A percentile compares a stretch with the other conserved stretches of the same genome.
phyloP scores from a whole-genome alignment of 2,113 vertebrate genomes.

The Struthidea cinerea region DNA sequence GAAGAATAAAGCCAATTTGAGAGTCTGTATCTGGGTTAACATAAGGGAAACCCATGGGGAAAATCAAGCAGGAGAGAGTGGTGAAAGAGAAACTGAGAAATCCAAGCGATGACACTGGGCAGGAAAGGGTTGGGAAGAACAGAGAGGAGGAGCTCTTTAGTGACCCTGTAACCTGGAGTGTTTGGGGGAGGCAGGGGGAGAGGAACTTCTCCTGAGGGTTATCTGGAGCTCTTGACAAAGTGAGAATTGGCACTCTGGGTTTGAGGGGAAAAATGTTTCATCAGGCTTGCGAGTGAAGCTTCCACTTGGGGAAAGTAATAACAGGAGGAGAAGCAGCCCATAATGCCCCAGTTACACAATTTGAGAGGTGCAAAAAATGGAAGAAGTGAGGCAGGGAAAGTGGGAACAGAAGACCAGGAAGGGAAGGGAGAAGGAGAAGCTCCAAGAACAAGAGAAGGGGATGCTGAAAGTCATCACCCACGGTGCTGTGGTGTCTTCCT shows the following conservation, averaged over 20 bases:
- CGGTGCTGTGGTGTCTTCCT: neutral
- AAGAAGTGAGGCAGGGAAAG: neutral
- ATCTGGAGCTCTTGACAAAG: conserved; percentile 43
- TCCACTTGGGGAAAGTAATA: conserved; percentile 15
- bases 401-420: neutral
- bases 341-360: conserved; percentile 30
- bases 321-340: conserved; percentile 8
- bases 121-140: neutral
- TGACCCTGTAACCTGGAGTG: neutral
- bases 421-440: neutral
- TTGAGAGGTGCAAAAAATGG: conserved; percentile 50
- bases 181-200: neutral
- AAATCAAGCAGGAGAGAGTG: neutral
- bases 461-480: neutral
- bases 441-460: neutral
- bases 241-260: conserved; percentile 22
- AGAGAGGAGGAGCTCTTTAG: neutral
- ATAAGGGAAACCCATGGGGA: neutral
- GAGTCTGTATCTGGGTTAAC: neutral
- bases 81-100: conserved; percentile 1
- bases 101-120: neutral
- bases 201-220: conserved; percentile 33
- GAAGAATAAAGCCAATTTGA: neutral
- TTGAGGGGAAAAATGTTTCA: neutral
- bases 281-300: conserved; percentile 28